Evolutionary conservation across 2,888 invertebrate genomes (phyloP), one percentile per base, ranked within the genome.

Genomic region (Dexiosoma caninum): DNA sequence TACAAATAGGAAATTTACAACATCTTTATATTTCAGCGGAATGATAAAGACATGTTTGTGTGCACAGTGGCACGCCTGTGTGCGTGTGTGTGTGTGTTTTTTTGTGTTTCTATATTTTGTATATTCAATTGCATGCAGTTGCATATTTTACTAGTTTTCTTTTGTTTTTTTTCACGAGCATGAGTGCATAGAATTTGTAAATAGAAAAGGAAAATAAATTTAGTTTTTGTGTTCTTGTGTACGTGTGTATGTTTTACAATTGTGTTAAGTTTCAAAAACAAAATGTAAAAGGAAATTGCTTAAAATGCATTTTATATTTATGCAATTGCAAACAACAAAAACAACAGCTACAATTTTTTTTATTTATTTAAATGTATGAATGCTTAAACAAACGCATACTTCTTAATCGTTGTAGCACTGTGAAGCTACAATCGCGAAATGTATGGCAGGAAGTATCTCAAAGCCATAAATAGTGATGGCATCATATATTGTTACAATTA

Each of bases 241-340:
- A 44, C 37, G n/a, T 71, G 16, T 23, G 19, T 9, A 19, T 30
- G 49, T 57, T 23, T 51, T 51, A 51, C 53, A 66, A 62, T 44
- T 78, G 78, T 59, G 51, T 70, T 49, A 69, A 74, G 74, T 46
- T 59, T 30, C 6, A 30, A 57, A 32, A 49, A 66, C 46, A 40
- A 78, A 74, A 64, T 70, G 49, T 53, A 44, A 71, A 70, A 71
- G 78, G 60, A 82, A 82, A 81, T 78, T 80, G 82, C 82, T 77
- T 78, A 62, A 80, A 80, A 82, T 82, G 80, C 78, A 80, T 80
- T 77, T 81, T 69, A 32, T 64, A 66, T 30, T 62, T 51, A 14
- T 76, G 35, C 40, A 62, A 37, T 14, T 53, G 27, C 14, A 64
- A 72, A 35, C 60, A 53, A 16, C 10, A 60, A 49, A 44, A 69